phyloP scores from a whole-genome alignment of 2,113 vertebrate species.

The Prolemur simus region DNA sequence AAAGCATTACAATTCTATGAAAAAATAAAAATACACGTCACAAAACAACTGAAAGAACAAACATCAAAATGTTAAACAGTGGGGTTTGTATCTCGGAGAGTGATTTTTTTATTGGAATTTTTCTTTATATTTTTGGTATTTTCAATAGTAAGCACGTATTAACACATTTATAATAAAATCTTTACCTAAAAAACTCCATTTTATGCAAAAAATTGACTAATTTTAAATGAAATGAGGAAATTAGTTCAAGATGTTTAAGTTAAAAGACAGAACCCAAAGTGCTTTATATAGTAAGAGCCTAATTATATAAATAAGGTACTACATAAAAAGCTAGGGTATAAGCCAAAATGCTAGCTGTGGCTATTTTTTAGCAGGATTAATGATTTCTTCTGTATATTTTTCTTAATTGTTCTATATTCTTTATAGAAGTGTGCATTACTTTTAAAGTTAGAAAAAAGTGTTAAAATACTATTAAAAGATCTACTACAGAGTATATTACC shows the following conservation, averaged over 20 bases:
- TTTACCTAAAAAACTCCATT: background rate
- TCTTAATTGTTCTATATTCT: background rate
- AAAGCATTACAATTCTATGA: background rate
- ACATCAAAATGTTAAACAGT: background rate
- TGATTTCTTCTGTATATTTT: background rate
- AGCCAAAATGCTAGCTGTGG: background rate
- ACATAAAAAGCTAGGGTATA: background rate
- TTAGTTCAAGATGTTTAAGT: background rate
- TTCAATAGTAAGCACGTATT: background rate
- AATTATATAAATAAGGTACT: background rate
- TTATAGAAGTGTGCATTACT: background rate
- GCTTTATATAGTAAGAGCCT: background rate
- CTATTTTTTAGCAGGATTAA: conserved; percentile 26
- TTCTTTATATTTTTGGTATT: conserved; percentile 2
- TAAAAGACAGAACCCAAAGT: conserved; percentile 14
- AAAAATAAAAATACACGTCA: background rate
- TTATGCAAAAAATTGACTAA: background rate
- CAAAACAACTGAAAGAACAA: background rate
- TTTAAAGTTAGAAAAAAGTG: background rate
- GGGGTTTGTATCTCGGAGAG: background rate
- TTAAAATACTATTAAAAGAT: background rate
- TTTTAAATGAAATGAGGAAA: conserved; percentile 28
- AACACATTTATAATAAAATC: background rate
- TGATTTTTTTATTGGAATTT: background rate
- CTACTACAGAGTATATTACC: background rate